Evolutionary conservation across 2,888 invertebrate species (phyloP), one percentile per base, ranked within the genome.

Genomic region (Magallana nippona): DNA sequence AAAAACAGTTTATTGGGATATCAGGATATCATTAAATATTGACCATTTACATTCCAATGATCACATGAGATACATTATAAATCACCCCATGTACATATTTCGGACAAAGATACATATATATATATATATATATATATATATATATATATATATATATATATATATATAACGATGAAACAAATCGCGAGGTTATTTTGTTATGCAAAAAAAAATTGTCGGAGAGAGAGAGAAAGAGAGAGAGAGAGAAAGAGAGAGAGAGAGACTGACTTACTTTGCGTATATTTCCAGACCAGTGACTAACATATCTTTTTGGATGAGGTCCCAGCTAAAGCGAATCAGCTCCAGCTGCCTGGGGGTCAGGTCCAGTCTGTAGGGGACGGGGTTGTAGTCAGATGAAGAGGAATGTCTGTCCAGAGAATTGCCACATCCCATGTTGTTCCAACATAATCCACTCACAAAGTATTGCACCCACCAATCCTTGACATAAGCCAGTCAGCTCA

Each of bases 191-290:
- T n/a, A n/a, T n/a, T n/a, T n/a, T n/a, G n/a, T n/a, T n/a, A n/a
- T n/a, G n/a, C n/a, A n/a, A n/a, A n/a, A n/a, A n/a, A n/a, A n/a
- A n/a, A n/a, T n/a, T n/a, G n/a, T n/a, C n/a, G n/a, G n/a, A n/a
- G n/a, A n/a, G 77, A 77, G 32, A 77, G 77, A 44, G 44, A 44
- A 8, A 44, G 44, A 44, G 44, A 27, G 77, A 77, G 77, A 32
- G 44, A 77, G 44, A 77, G 77, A 44, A 32, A 32, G 44, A 55
- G 19, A 27, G 27, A n/a, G 55, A 80, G 17, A 80, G 19, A 63
- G 0, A 44, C n/a, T n/a, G n/a, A n/a, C 83, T 63, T 79, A 83
- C 83, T 62, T 83, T 10, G 83, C 55, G 80, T 79, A 83, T 63
- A 83, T 83, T 19, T 80, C 63, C 19, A 83, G 58, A n/a, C 83